A percentile compares a stretch with the other conserved stretches of the same genome.
Conservation (phyloP, 2,888 invertebrate species). For the Megalurothrips usitatus region DNA sequence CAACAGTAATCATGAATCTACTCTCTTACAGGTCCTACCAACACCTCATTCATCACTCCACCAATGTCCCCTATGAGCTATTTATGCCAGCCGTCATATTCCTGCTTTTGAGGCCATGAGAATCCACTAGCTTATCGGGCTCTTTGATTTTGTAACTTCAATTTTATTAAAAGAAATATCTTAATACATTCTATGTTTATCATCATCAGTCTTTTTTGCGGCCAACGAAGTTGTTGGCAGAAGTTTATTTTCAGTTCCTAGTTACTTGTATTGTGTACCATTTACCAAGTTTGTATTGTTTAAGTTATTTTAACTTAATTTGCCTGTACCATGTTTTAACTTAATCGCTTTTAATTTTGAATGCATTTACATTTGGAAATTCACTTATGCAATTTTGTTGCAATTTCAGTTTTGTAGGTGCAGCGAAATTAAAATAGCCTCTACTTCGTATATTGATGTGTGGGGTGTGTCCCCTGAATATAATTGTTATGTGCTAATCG, state of each 20-base stretch:
- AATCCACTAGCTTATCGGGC: not conserved
- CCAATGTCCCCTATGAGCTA: not conserved
- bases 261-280: not conserved
- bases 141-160: not conserved
- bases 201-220: no score
- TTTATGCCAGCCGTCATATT: not conserved
- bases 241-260: no score
- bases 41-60: not conserved
- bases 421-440: no score
- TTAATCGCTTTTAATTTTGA: not conserved
- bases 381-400: not conserved
- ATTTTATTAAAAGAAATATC: not conserved
- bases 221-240: no score
- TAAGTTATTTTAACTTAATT: not conserved
- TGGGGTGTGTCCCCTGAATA: no score
- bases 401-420: not conserved
- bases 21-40: not conserved
- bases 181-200: not conserved
- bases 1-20: not conserved
- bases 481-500: no score
- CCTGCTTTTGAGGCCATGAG: not conserved
- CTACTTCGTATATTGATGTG: no score
- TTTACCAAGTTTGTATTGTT: not conserved
- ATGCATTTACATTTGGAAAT: not conserved
- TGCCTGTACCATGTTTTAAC: not conserved